These are phyloP conservation scores for Halcyon leucocephala DNA, from an alignment of 2,797 vertebrate genomes.

Conservation along the genomic window DNA sequence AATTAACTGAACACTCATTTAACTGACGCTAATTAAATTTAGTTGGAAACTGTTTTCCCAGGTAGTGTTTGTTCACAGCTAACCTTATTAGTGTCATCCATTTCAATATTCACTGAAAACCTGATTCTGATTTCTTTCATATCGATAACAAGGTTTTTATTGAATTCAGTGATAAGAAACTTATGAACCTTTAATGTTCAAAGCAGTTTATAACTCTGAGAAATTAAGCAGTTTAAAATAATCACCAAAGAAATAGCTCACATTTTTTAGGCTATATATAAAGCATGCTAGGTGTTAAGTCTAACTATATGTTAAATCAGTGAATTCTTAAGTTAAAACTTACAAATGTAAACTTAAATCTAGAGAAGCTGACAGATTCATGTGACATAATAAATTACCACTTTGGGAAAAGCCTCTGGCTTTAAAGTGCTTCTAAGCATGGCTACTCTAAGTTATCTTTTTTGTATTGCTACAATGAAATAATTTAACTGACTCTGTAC, in stretches of 20 bases:
- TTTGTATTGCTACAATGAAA: not conserved
- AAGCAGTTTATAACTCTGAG: not conserved
- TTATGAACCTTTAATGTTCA: not conserved
- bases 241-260: not conserved
- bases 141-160: not conserved
- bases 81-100: not conserved
- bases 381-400: not conserved
- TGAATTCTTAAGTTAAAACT: not conserved
- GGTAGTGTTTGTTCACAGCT: not conserved
- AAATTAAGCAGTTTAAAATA: not conserved
- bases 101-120: not conserved
- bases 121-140: not conserved
- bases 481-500: not conserved
- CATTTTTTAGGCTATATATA: not conserved
- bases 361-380: not conserved
- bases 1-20: not conserved
- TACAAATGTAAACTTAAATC: not conserved
- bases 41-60: not conserved
- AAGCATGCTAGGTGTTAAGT: accelerated
- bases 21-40: not conserved
- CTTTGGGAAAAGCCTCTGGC: not conserved
- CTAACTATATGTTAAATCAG: not conserved
- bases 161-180: not conserved
- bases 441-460: not conserved
- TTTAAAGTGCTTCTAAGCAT: not conserved